Evolutionary conservation across 2,113 vertebrate genomes (phyloP), one percentile per base, ranked within the genome.

Genomic region (Falco punctatus): DNA sequence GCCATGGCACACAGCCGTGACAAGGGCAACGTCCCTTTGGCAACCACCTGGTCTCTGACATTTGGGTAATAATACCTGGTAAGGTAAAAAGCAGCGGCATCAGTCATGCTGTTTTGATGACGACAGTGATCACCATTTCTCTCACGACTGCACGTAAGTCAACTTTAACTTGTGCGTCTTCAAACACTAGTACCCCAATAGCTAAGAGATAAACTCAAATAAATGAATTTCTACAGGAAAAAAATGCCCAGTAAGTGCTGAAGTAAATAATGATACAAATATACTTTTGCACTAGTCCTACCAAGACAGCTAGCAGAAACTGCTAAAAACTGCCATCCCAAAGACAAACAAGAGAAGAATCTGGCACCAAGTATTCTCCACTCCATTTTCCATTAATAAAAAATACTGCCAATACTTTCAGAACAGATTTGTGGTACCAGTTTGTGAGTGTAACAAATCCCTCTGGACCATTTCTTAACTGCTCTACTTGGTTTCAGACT

Each of bases 11-110:
- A 99, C 19, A 99, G 98, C 74, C 99, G 99, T 15, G 99, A 99
- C 94, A 99, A 94, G 2, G 99, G 99, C 90, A 99, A 97, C 61
- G 98, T 96, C 89, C 99, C 99, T 93, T 84, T 98, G 96, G 99
- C 99, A 33, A 99, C 99, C 94, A 99, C 97, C 97, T 99, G 99
- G 61, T 99, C 99, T 93, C 99, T 98, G 85, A 99, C 99, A 70
- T 99, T 99, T 71, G 99, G 99, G 96, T 99, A 99, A 92, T 99
- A 99, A 96, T 99, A 99, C 95, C 99, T 99, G 96, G 85, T 4
- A 32, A 94, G 66, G 59, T 75, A 92, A 12, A 93, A 79, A 96
- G 85, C 13, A 14, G 18, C 44, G 88, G 30, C 57, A 48, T 83
- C 70, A 74, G 7, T 13, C 66, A 17, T 6, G 65, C 69, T 22